Evolutionary conservation across 2,797 vertebrate species (phyloP), one percentile per base, ranked within the genome.

Genomic region (Rhadinocentrus ornatus): DNA sequence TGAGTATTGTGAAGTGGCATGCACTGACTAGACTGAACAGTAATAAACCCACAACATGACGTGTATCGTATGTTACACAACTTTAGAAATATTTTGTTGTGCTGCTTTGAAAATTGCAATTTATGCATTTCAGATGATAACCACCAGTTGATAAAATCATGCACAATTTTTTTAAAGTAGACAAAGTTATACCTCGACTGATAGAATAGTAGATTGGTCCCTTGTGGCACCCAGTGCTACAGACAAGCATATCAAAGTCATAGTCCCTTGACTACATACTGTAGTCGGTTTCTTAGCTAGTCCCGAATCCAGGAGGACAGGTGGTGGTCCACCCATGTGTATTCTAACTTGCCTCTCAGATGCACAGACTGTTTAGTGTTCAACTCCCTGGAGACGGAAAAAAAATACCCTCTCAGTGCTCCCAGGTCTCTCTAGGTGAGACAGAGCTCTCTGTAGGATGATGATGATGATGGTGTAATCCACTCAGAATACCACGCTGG

Each of bases 151-250:
- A 87, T 61, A 66, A 71, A 81, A 69, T 75, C 78, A 79, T 85
- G 82, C 86, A 69, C 64, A 48, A 80, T n/a, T 82, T 80, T 91
- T 78, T 91, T 91, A 88, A 91, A 90, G 89, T 92, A 87, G 90
- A 81, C 76, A 81, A 65, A 70, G 69, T 48, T 48, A 48, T n/a
- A 48, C n/a, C 44, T 48, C 44, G 6, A 22, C 44, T 48, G 44
- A 48, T 8, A 48, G 20, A 48, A 48, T 9, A 22, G 44, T n/a
- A 41, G 39, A 16, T 41, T 18, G 39, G 39, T 41, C 39, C 44
- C 2, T 48, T 10, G 44, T 9, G 44, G 18, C 16, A 20, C 18
- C 41, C 9, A 6, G 6, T 44, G 15, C 41, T 44, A 2, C 2
- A 46, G 44, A n/a, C 44, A n/a, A 46, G 7, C 44, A 46, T 58